Evolutionary conservation across 2,113 vertebrate genomes (phyloP).

Genomic region (Arenaria interpres): DNA sequence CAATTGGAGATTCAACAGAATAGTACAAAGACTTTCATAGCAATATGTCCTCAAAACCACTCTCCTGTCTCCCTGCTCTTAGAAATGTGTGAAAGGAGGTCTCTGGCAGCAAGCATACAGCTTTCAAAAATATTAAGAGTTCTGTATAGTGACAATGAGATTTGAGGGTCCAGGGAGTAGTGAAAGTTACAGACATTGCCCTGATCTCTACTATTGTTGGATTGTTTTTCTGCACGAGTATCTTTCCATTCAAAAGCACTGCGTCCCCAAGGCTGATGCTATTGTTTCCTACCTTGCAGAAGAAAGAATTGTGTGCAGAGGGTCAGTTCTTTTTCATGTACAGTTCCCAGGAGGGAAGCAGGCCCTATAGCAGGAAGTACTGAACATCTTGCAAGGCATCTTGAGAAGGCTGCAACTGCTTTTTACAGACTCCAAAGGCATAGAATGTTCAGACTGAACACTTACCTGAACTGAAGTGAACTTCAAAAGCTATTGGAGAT

Average conservation of each 20-base stretch:
- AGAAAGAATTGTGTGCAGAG: background rate
- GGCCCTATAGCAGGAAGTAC: background rate
- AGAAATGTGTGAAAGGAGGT: background rate
- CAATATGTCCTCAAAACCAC: background rate
- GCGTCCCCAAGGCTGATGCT: background rate
- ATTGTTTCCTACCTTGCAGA: background rate
- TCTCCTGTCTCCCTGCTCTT: background rate
- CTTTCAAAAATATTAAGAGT: background rate
- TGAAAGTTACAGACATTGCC: background rate
- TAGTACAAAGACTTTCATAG: background rate
- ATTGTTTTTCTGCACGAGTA: background rate
- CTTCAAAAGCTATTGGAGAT: background rate
- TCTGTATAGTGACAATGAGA: background rate
- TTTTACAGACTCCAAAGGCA: background rate
- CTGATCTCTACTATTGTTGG: background rate
- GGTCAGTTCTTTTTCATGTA: background rate
- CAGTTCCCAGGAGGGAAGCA: background rate
- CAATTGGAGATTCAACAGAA: background rate
- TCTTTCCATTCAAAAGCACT: background rate
- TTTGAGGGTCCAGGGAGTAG: background rate
- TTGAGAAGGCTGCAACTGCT: background rate
- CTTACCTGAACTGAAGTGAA: background rate
- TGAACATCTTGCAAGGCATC: background rate
- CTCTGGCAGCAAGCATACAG: background rate
- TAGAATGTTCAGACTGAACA: background rate